Base-by-base conservation (phyloP, 1,140 invertebrate species). In the Dysdera silvatica region DNA sequence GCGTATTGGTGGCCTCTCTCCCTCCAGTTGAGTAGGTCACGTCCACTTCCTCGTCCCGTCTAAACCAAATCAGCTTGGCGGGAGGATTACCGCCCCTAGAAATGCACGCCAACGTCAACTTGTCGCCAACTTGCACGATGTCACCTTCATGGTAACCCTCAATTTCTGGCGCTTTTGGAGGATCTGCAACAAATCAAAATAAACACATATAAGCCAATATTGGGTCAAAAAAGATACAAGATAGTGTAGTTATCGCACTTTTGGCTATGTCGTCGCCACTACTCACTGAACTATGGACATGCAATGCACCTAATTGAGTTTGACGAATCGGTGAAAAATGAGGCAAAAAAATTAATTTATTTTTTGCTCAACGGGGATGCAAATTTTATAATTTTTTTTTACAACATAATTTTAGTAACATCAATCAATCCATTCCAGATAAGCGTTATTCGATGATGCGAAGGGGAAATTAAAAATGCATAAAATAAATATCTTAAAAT, bases 71-170 rank as follows among this genome's bases (percentile, higher is more conserved):
- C 3, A 97, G 83, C 72, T 92, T 87, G 3, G 94, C 91, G 4
- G 91, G 86, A 20, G 95, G 95, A 81, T 98, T 98, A 10, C 95
- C 95, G 32, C 92, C 92, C 24, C 87, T 81, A 53, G 92, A 93
- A 67, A 87, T 82, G 78, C 95, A 98, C 51, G 87, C 84, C 57
- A 98, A 80, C 66, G 89, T 90, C 16, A 97, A 81, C 37, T 84
- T 86, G 74, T 95, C 89, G 2, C 91, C 92, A 32, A 89, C 83
- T 23, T 87, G 82, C 12, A 71, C 62, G 6, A 96, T 83, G 71
- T 95, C 89, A 0, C 88, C 88, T 69, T 87, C 84, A 2, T 84
- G 87, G 74, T 96, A 95, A 0, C 94, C 92, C 68, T 92, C 88
- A 68, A 98, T 96, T 74, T 90, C 88, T 0, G 95, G 94, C 4